These are phyloP conservation scores for Keiferia lycopersicella DNA, from an alignment of 2,888 invertebrate species.

Conservation along the genomic window DNA sequence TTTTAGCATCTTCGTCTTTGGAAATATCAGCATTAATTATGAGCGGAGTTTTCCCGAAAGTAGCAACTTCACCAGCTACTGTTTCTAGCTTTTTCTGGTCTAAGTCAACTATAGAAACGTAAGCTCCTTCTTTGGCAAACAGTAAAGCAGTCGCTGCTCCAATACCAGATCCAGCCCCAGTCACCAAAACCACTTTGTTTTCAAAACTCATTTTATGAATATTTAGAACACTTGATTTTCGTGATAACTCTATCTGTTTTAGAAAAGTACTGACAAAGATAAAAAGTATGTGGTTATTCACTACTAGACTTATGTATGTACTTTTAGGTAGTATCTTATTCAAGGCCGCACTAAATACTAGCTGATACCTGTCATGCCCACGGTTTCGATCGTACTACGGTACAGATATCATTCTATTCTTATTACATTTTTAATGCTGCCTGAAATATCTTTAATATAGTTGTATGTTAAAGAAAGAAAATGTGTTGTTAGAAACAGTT, in stretches of 20 bases:
- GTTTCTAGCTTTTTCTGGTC: conserved; percentile 83
- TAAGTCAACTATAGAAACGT: conserved; percentile 83
- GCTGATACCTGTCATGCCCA: background rate
- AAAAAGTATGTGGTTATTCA: too few species aligned
- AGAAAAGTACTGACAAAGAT: too few species aligned
- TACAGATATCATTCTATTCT: too few species aligned
- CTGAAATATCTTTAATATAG: too few species aligned
- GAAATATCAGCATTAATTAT: conserved; percentile 47
- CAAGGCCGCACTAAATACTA: too few species aligned
- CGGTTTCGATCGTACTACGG: too few species aligned
- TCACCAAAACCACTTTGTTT: conserved; percentile 74
- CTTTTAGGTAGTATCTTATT: too few species aligned
- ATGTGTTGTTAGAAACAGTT: too few species aligned
- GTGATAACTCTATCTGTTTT: too few species aligned
- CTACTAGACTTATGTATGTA: too few species aligned
- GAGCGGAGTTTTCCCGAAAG: conserved; percentile 37
- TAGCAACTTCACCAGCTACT: conserved; percentile 57
- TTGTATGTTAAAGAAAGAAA: too few species aligned
- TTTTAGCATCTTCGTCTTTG: conserved; percentile 43
- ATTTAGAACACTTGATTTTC: background rate
- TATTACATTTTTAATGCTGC: too few species aligned
- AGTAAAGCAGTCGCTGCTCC: conserved; percentile 83
- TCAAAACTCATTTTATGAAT: conserved; percentile 33
- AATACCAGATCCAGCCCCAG: conserved; percentile 86
- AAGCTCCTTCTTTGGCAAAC: conserved; percentile 82